phyloP scores from a whole-genome alignment of 2,797 vertebrate genomes.

The Myotis findleyi region DNA sequence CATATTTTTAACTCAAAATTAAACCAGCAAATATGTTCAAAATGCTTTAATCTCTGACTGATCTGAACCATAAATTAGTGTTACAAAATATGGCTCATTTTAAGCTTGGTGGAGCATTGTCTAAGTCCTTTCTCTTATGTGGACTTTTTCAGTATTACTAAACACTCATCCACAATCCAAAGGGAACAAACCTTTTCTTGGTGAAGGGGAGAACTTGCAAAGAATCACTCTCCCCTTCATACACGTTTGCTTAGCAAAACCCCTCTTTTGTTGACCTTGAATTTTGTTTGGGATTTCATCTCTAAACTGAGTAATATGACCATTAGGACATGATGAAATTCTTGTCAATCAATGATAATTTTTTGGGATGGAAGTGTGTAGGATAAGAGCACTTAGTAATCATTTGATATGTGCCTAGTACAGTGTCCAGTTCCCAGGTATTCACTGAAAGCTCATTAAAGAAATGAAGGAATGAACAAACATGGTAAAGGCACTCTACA shows the following conservation, averaged over 20 bases:
- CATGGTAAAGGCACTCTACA: background rate
- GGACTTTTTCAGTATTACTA: background rate
- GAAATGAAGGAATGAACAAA: background rate
- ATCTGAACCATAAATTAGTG: constrained; percentile 61
- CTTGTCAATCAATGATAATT: background rate
- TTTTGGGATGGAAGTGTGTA: background rate
- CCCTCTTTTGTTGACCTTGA: constrained; percentile 37
- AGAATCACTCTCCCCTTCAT: background rate
- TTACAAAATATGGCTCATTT: constrained; percentile 68
- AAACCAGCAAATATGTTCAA: constrained; percentile 56
- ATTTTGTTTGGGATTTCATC: background rate
- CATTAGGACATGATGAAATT: background rate
- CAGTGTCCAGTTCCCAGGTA: background rate
- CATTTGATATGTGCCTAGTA: background rate
- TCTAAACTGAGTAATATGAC: background rate
- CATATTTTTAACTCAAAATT: constrained; percentile 69
- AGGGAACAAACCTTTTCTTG: background rate
- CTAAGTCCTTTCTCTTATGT: background rate
- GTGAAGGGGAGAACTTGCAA: constrained; percentile 14
- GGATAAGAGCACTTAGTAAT: background rate
- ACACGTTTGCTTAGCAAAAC: constrained; percentile 22
- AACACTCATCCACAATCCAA: background rate
- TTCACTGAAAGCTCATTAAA: background rate
- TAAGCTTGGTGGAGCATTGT: constrained; percentile 44
- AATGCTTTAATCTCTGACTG: constrained; percentile 55